Base-by-base conservation (phyloP, 2,113 vertebrate species). In the Patagioenas fasciata region DNA sequence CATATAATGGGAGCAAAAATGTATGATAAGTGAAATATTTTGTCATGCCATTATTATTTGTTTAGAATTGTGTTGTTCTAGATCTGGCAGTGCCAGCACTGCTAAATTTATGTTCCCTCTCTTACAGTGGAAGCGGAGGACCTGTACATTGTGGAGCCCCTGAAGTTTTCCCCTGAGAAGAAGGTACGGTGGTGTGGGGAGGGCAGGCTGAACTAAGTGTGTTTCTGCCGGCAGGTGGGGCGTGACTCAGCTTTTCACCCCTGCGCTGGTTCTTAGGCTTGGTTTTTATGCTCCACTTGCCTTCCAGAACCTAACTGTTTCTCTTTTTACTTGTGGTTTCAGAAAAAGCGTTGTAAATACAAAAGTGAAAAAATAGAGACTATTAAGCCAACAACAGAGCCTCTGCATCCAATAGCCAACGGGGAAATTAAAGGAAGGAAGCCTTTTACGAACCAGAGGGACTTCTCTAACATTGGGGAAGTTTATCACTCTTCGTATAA, bases 131-230 rank as follows among this genome's bases (percentile, higher is more conserved):
- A 99, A 97, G 98, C 99, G 91, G 99, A 98, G 98, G 99, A 99
- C 98, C 98, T 99, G 97, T 99, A 99, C 98, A 99, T 99, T 98
- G 99, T 99, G 97, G 99, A 99, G 98, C 99, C 99, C 85, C 98
- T 99, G 98, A 99, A 98, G 97, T 99, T 99, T 98, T 99, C 99
- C 96, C 99, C 99, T 96, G 99, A 99, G 97, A 99, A 99, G 99
- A 99, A 99, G 99, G 99, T 99, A 99, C 65, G 32, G 97, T 96
- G 50, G 73, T 32, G 88, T 87, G 50, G 48, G 34, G 81, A 44
- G 24, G 61, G 65, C 62, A 24, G 79, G 66, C 65, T 14, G 48
- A 88, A 64, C 61, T 61, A 78, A 32, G 32, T 3, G 5, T 81
- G 20, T 29, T 93, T 36, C 65, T 80, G 60, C 89, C 67, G n/a